Conservation (phyloP, 2,113 vertebrate genomes). For the Glaucidium brasilianum region DNA sequence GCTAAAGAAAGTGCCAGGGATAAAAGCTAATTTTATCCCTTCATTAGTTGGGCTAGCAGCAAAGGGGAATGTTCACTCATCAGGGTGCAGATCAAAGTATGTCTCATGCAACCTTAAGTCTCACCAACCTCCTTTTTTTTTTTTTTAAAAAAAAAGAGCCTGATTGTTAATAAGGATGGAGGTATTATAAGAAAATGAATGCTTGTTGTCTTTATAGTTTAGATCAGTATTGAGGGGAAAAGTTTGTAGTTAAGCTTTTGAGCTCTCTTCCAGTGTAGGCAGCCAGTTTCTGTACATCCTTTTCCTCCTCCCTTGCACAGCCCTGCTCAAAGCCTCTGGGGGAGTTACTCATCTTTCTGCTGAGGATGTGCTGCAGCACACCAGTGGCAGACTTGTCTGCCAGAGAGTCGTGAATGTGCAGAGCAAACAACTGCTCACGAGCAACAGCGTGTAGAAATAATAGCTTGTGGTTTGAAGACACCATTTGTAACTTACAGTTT, state of each 20-base stretch:
- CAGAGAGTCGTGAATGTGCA: not conserved
- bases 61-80: slow-evolving; percentile 83
- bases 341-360: not conserved
- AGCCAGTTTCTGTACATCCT: not conserved
- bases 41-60: slow-evolving; percentile 91
- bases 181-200: not conserved
- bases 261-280: not conserved
- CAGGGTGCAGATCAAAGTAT: slow-evolving; percentile 90
- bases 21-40: slow-evolving; percentile 91
- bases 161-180: slow-evolving; percentile 42
- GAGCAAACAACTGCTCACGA: fast-evolving
- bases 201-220: slow-evolving; percentile 20
- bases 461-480: not conserved
- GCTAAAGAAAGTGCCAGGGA: slow-evolving; percentile 84
- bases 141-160: not conserved
- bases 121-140: slow-evolving; percentile 17
- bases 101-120: slow-evolving; percentile 73
- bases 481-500: not conserved
- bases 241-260: not conserved
- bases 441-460: not conserved
- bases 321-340: not conserved
- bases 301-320: not conserved
- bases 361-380: not conserved
- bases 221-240: not conserved
- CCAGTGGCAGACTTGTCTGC: not conserved